A percentile compares a stretch with the other conserved stretches of the same genome.
These are phyloP conservation scores for Amphiduros pacificus DNA, from an alignment of 2,888 invertebrate genomes.

Conservation along the genomic window DNA sequence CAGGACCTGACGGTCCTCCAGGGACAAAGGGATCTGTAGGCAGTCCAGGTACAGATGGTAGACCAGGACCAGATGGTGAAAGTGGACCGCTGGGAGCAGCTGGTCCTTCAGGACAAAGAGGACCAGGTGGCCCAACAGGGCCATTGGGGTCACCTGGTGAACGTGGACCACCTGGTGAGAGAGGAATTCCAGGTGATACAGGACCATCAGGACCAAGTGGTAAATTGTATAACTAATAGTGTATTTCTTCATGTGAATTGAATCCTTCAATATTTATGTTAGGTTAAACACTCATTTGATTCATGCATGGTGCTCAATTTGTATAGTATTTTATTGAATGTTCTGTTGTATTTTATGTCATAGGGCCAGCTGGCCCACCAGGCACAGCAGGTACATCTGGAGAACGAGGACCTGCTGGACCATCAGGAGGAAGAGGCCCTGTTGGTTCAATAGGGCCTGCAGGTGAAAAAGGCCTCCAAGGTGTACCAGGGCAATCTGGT, in stretches of 20 bases:
- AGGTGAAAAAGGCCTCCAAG: slow-evolving; percentile 25
- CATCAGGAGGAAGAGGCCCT: slow-evolving; percentile 6
- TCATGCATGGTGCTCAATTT: too few species aligned
- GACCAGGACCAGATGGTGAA: slow-evolving; percentile 5
- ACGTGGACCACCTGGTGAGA: slow-evolving; percentile 74
- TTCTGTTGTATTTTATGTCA: too few species aligned
- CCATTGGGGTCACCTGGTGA: slow-evolving; percentile 43
- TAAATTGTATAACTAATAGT: too few species aligned
- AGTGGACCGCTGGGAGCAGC: slow-evolving; percentile 1
- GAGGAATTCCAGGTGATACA: slow-evolving; percentile 2
- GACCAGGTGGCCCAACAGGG: slow-evolving; percentile 11
- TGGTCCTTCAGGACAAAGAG: slow-evolving; percentile 3
- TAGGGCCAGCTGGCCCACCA: slow-evolving; percentile 21
- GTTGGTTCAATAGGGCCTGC: slow-evolving; percentile 22
- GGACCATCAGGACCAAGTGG: background rate
- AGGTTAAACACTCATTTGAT: too few species aligned
- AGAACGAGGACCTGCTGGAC: slow-evolving; percentile 22
- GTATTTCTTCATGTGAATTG: too few species aligned
- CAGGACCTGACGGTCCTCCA: background rate
- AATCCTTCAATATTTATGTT: too few species aligned
- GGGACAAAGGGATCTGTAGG: background rate
- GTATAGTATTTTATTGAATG: too few species aligned
- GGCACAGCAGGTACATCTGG: slow-evolving; percentile 26
- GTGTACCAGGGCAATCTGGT: slow-evolving; percentile 13
- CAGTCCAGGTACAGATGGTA: background rate